Base-by-base conservation (phyloP, 1,140 invertebrate species). In the Diachasma alloeum region DNA sequence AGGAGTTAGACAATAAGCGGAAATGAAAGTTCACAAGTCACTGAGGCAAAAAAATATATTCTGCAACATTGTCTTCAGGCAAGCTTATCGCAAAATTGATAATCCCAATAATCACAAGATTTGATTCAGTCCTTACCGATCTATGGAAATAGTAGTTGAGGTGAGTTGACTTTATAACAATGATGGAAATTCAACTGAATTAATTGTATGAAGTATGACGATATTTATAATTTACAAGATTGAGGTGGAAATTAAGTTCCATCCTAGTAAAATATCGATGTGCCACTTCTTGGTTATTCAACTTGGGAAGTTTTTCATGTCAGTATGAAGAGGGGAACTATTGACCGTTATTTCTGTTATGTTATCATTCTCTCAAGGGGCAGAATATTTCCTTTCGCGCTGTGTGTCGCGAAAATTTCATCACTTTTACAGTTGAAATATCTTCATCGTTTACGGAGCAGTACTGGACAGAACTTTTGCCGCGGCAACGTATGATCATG, bases 21-120 rank as follows among this genome's bases (percentile, higher is more conserved):
- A 53, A 24, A 31, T 19, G 22, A 19, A 22, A 24, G 17, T 44
- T 39, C 15, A 80, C 83, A 80, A 69, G 81, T 75, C 71, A 77
- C 78, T 46, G 44, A 5, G 44, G n/a, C 1, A 46, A 46, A 46
- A 46, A 46, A 15, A 46, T 5, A 46, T 46, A 46, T 46, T 46
- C 44, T n/a, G 44, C 2, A 11, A 4, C n/a, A 46, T 1, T 46
- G 4, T 31, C 31, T 31, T 31, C 31, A 3, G 31, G 31, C 31
- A 31, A 31, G n/a, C n/a, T n/a, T 31, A 31, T 31, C 31, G 31
- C 31, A 6, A 31, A 31, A 31, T 31, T 31, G 31, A 31, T 31
- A 31, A 31, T 31, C 6, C 6, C 6, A 31, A 6, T 31, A 31
- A 31, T 31, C 6, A 31, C 6, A 6, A 31, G 2, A 6, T 6